Base-by-base conservation (phyloP, 2,888 invertebrate genomes). In the Clostera curtula region DNA sequence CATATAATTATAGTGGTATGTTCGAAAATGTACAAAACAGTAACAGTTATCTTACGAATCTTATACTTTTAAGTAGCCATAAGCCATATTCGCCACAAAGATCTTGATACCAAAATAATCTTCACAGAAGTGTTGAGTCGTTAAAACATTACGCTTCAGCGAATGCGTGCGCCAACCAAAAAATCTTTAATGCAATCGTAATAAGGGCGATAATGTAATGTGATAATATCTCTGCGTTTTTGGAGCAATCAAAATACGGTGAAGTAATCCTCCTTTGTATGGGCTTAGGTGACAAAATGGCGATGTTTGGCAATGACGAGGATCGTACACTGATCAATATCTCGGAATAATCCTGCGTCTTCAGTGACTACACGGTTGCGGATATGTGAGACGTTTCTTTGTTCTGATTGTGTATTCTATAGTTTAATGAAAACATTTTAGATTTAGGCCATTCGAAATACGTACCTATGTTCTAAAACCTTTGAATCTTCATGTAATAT, bases 191-290 rank as follows among this genome's bases (percentile, higher is more conserved):
- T 19, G 2, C 9, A 5, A 19, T 2, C 1, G 6, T 0, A 2
- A 20, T 53, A 62, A 29, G 43, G 49, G 43, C 35, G 21, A 43
- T 28, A 46, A 40, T 49, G 29, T 35, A 33, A 33, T 30, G 40
- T 43, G 31, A 50, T 38, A 53, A 54, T 54, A 50, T 41, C 45
- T 43, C 49, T 37, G 40, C 52, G 47, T 50, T 56, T 50, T 58
- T 59, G 56, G 35, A 61, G 64, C 56, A 68, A 74, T 73, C 70
- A 77, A 76, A 72, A 74, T 66, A 76, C 68, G 64, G 69, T 66
- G 59, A 65, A 62, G 43, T 74, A 72, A 74, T 72, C 59, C 71
- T 47, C 49, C 61, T 66, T 73, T 66, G 62, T 56, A 41, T 38
- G 25, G 37, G 50, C 36, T 31, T 40, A 34, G 46, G 49, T 56